Base-by-base conservation (phyloP, 2,888 invertebrate species). In the Thymelicus acteon region DNA sequence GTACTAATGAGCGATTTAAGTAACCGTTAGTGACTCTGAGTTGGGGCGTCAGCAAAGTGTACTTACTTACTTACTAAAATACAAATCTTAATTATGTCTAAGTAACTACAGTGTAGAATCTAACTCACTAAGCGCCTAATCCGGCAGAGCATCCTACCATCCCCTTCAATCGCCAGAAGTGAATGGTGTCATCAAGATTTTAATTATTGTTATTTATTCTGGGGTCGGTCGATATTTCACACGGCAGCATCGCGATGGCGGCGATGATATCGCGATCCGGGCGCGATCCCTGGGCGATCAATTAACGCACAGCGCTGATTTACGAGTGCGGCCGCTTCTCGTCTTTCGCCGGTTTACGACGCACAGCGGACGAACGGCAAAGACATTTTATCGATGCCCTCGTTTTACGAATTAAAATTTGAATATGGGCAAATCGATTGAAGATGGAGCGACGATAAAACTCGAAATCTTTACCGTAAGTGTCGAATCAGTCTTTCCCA, bases 221-320 rank as follows among this genome's bases (percentile, higher is more conserved):
- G 52, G 40, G 7, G 15, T 24, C 44, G 12, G 24, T 24, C 48
- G 47, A 63, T 54, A 69, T 60, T 49, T 63, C 39, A 58, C 39
- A 44, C 31, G 54, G 44, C 57, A 13, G 52, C 57, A 68, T 62
- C 68, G 64, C 31, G 31, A 31, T 31, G 31, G 31, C 31, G 54
- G 47, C 52, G 62, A 47, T 37, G 69, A 63, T 63, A 12, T 47
- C 40, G 58, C 64, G 57, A 68, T 68, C 54, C 19, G 54, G 54
- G 31, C 67, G 73, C 72, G 60, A 72, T 73, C 72, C 58, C 61
- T 62, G 61, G 66, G 69, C 73, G 68, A 62, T 73, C 72, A 73
- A 72, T 73, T 73, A 73, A 71, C 71, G 72, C 70, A 69, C 65
- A 64, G 67, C 60, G 64, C 70, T 73, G 73, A 73, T 72, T 70